phyloP scores from a whole-genome alignment of 2,888 invertebrate genomes.

The Tubulanus polymorphus region DNA sequence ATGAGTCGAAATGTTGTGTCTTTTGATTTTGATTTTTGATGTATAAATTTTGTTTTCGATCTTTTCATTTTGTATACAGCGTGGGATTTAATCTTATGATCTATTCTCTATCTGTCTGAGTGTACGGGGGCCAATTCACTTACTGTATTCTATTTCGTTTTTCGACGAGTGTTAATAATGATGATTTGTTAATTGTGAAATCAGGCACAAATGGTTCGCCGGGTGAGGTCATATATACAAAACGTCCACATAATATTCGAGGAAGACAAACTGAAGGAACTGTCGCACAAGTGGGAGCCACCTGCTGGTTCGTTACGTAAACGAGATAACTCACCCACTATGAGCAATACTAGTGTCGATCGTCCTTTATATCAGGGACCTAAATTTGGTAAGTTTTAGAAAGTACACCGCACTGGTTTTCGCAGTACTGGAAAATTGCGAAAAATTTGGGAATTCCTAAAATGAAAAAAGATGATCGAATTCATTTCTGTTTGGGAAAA shows the following conservation, averaged over 20 bases:
- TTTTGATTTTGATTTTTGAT: no score
- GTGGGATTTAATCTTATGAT: no score
- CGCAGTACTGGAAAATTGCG: no score
- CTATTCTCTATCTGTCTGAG: no score
- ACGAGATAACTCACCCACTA: slow-evolving; percentile 86
- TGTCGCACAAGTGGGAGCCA: slow-evolving; percentile 84
- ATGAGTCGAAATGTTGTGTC: no score
- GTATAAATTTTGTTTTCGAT: no score
- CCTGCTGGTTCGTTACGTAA: slow-evolving; percentile 61
- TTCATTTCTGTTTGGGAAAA: neutral
- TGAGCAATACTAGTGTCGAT: slow-evolving; percentile 63
- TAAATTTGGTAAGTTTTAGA: slow-evolving; percentile 56
- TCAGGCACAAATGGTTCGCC: slow-evolving; percentile 89
- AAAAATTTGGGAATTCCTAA: no score
- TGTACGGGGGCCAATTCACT: no score
- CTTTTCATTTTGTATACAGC: no score
- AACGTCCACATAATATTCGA: slow-evolving; percentile 88
- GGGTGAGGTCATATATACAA: slow-evolving; percentile 92
- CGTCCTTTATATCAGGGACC: slow-evolving; percentile 46
- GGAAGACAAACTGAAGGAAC: slow-evolving; percentile 80
- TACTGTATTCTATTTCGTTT: no score
- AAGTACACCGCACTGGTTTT: no score
- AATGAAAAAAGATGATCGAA: neutral
- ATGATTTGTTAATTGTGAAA: slow-evolving; percentile 9
- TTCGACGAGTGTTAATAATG: neutral